Conservation (phyloP, 2,888 invertebrate genomes). For the Gari tellinella region DNA sequence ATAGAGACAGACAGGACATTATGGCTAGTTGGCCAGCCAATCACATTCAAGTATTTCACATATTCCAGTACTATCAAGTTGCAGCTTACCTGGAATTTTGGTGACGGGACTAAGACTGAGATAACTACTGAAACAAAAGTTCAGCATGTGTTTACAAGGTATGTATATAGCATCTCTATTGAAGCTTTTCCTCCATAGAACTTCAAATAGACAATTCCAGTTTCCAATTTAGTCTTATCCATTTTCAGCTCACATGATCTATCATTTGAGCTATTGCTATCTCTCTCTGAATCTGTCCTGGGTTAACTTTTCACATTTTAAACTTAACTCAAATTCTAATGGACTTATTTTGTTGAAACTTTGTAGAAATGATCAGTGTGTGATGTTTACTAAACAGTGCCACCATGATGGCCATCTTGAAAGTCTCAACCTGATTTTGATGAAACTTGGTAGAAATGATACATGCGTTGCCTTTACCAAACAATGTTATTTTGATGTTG, state of each 20-base stretch:
- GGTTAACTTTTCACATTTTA: too few relatives aligned
- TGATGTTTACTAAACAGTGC: too few relatives aligned
- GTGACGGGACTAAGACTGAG: constrained; percentile 72
- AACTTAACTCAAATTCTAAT: too few relatives aligned
- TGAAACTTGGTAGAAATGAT: too few relatives aligned
- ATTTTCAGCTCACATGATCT: neutral
- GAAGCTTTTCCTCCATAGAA: neutral
- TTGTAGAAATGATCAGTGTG: too few relatives aligned
- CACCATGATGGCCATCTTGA: too few relatives aligned
- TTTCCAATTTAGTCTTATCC: too few relatives aligned
- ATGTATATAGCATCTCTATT: constrained; percentile 24
- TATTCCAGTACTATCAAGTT: constrained; percentile 80
- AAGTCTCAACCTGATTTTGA: too few relatives aligned
- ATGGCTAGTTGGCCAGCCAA: constrained; percentile 66
- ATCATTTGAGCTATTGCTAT: neutral
- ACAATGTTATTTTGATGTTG: too few relatives aligned
- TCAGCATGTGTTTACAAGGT: constrained; percentile 68
- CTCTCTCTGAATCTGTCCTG: neutral
- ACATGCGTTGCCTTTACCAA: too few relatives aligned
- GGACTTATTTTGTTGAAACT: too few relatives aligned
- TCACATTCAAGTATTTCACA: constrained; percentile 69
- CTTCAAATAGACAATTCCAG: too few relatives aligned
- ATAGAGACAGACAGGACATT: constrained; percentile 53
- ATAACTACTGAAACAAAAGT: constrained; percentile 22
- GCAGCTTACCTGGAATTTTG: constrained; percentile 79